Conservation (phyloP, 1,140 invertebrate genomes). For the Zophobas morio region DNA sequence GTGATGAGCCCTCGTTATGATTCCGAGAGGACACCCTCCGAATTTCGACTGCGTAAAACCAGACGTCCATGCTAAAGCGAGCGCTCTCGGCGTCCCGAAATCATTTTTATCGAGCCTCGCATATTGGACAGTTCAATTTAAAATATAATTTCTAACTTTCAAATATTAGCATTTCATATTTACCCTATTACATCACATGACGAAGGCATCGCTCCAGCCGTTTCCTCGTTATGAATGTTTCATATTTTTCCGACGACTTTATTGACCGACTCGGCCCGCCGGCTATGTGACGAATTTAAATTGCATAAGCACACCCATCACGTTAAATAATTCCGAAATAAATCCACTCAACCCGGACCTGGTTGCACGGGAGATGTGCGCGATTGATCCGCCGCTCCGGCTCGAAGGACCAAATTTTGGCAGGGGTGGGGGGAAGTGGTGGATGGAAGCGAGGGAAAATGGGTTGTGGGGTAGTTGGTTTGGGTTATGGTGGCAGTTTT, state of each 20-base stretch:
- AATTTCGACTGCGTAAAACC: background rate
- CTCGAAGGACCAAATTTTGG: conserved; percentile 1
- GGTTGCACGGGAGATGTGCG: background rate
- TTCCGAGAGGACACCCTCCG: background rate
- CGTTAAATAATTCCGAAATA: conserved; percentile 61
- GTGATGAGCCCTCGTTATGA: background rate
- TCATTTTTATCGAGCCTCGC: conserved; percentile 57
- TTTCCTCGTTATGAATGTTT: conserved; percentile 59
- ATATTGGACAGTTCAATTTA: conserved; percentile 63
- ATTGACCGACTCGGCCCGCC: conserved; percentile 56
- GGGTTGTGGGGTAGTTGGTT: too few relatives aligned
- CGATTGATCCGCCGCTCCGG: conserved; percentile 20
- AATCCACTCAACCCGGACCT: conserved; percentile 52
- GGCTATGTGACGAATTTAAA: conserved; percentile 63
- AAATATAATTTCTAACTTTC: conserved; percentile 64
- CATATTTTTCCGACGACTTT: conserved; percentile 59
- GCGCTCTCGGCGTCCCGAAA: conserved; percentile 33
- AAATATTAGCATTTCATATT: conserved; percentile 66
- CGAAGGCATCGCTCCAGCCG: conserved; percentile 54
- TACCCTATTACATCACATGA: conserved; percentile 64
- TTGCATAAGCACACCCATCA: conserved; percentile 61
- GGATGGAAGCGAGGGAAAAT: too few relatives aligned
- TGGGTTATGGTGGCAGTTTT: too few relatives aligned
- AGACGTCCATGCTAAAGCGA: conserved; percentile 19
- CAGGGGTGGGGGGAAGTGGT: too few relatives aligned